A percentile compares a stretch with the other conserved stretches of the same genome.
These are phyloP conservation scores for Cynodonichthys magdalenae DNA, from an alignment of 2,797 vertebrate species.

Conservation along the genomic window DNA sequence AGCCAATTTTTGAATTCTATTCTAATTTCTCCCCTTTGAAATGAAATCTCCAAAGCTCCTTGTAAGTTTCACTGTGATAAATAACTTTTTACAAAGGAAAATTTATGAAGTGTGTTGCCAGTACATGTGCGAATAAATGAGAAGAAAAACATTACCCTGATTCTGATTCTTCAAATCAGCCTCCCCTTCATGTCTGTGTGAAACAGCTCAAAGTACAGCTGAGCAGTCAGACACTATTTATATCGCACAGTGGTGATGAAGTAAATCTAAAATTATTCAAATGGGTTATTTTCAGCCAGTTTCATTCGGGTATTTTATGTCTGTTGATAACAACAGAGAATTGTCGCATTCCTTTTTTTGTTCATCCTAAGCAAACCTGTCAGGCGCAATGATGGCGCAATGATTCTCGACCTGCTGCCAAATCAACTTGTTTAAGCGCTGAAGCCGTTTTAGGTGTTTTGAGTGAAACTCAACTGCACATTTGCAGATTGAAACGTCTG, in stretches of 20 bases:
- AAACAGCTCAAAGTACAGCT: constrained; percentile 55
- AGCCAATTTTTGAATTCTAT: constrained; percentile 42
- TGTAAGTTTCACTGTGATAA: constrained; percentile 58
- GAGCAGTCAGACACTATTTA: constrained; percentile 65
- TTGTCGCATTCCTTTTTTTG: constrained; percentile 25
- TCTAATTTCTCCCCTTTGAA: constrained; percentile 42
- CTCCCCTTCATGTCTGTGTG: constrained; percentile 26
- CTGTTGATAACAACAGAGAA: constrained; percentile 46
- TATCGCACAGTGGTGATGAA: constrained; percentile 52
- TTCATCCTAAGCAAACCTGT: constrained; percentile 44
- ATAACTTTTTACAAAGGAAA: constrained; percentile 54
- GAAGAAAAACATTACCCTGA: constrained; percentile 5
- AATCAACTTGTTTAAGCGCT: constrained; percentile 33
- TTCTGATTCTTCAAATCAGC: constrained; percentile 43
- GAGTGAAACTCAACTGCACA: constrained; percentile 24
- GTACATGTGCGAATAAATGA: background rate
- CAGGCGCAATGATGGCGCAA: constrained; percentile 37
- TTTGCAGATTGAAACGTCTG: constrained; percentile 26
- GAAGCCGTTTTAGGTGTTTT: constrained; percentile 21
- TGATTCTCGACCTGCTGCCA: constrained; percentile 32
- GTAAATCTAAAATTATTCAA: constrained; percentile 70
- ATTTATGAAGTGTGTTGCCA: constrained; percentile 35
- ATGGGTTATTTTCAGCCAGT: constrained; percentile 65
- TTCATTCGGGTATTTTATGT: constrained; percentile 65
- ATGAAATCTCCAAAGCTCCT: constrained; percentile 61